Conservation (phyloP, 2,797 vertebrate genomes). For the Crax fasciolata region DNA sequence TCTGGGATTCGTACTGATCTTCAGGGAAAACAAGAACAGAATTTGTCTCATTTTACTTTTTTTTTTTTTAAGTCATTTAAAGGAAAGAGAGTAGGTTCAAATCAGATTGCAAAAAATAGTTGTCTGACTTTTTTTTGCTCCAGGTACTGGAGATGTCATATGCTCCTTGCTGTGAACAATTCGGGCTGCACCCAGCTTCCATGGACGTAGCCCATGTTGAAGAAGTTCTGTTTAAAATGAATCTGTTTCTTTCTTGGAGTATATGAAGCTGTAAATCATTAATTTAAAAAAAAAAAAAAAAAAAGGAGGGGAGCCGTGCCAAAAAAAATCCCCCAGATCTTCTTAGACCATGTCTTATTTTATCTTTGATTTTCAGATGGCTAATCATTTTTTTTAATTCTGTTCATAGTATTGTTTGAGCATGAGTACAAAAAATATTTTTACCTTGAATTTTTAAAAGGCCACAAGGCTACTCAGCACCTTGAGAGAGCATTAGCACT, state of each 20-base stretch:
- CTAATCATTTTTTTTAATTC: neutral
- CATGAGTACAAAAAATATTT: neutral
- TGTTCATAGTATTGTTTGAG: neutral
- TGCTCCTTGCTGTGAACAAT: neutral
- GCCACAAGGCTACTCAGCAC: neutral
- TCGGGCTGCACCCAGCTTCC: neutral
- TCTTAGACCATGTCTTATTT: neutral
- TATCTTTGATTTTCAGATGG: neutral
- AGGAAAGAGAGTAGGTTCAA: neutral
- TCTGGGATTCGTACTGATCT: neutral
- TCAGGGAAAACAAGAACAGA: neutral
- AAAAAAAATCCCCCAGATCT: neutral
- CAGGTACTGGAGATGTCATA: neutral
- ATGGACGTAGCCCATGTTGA: neutral
- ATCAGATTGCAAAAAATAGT: neutral
- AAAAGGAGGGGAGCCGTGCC: rapidly evolving
- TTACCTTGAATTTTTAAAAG: neutral
- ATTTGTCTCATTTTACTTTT: neutral
- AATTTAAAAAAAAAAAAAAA: neutral
- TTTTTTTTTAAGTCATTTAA: neutral
- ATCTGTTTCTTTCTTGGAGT: neutral
- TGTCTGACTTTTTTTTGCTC: neutral
- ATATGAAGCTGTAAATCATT: neutral
- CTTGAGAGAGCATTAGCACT: neutral
- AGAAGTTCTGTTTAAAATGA: neutral